These are phyloP conservation scores for Tetrao urogallus DNA, from an alignment of 2,113 vertebrate species.

Conservation along the genomic window DNA sequence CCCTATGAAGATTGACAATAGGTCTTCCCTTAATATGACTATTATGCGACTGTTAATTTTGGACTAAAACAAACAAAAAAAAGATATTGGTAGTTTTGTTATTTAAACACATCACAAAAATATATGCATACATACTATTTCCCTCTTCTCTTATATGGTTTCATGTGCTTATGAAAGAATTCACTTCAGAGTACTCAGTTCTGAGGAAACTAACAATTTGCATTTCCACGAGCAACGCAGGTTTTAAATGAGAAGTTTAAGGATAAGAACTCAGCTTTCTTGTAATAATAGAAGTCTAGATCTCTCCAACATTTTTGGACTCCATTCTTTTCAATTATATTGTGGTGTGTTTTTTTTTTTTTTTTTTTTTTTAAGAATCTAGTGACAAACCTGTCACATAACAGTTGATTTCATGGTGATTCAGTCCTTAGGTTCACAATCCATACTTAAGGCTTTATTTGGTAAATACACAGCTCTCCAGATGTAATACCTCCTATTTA, in stretches of 20 bases:
- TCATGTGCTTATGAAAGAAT: background rate
- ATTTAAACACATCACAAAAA: slow-evolving; percentile 4
- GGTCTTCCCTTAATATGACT: background rate
- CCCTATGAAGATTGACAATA: background rate
- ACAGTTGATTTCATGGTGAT: background rate
- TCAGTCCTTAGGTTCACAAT: background rate
- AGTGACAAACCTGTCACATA: background rate
- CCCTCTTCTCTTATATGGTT: background rate
- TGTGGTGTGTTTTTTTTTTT: background rate
- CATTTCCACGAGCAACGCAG: background rate
- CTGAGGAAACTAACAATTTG: background rate
- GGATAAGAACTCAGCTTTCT: background rate
- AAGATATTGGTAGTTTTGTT: background rate
- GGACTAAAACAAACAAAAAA: background rate
- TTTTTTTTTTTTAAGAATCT: background rate
- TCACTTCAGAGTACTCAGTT: background rate
- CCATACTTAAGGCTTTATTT: background rate
- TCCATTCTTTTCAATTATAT: background rate
- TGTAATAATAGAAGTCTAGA: background rate
- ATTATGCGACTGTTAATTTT: background rate
- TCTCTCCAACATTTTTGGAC: no score
- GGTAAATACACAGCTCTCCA: background rate
- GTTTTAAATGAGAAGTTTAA: background rate
- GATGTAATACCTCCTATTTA: no score
- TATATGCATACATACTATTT: background rate